A percentile compares a stretch with the other conserved stretches of the same genome.
These are phyloP conservation scores for Nipponacmea schrenckii DNA, from an alignment of 2,888 invertebrate genomes.

Conservation along the genomic window DNA sequence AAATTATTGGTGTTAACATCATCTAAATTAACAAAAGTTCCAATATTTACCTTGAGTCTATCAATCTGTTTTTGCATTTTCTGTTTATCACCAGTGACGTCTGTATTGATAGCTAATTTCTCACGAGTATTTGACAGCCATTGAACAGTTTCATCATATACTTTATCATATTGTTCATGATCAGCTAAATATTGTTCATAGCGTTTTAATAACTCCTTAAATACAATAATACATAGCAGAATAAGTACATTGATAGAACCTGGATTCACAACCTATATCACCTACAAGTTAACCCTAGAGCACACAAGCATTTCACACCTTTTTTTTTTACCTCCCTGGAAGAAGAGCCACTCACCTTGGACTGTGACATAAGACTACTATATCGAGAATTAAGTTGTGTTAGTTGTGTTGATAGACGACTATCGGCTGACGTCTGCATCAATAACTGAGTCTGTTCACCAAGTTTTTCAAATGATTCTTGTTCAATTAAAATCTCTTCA, in stretches of 20 bases:
- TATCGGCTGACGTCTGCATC: conserved; percentile 61
- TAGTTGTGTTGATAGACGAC: conserved; percentile 60
- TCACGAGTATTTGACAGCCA: conserved; percentile 87
- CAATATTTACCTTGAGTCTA: conserved; percentile 52
- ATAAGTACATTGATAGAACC: no score
- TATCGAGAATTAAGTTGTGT: conserved; percentile 62
- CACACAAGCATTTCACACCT: neutral
- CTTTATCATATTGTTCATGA: conserved; percentile 85
- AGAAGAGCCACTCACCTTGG: conserved; percentile 49
- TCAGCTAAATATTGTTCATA: conserved; percentile 84
- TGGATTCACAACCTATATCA: no score
- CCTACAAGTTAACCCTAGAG: no score
- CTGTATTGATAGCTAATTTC: conserved; percentile 88
- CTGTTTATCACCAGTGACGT: conserved; percentile 73
- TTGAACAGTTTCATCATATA: conserved; percentile 77
- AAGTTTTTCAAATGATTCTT: conserved; percentile 56
- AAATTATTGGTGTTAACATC: no score
- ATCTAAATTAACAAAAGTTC: no score
- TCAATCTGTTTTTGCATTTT: conserved; percentile 60
- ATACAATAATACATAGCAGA: neutral
- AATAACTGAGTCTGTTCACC: conserved; percentile 60
- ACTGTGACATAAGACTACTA: conserved; percentile 51
- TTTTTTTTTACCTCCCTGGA: neutral
- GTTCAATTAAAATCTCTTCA: conserved; percentile 54
- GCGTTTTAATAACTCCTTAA: conserved; percentile 59